Conservation (phyloP, 2,797 vertebrate species). For the Thaleichthys pacificus region DNA sequence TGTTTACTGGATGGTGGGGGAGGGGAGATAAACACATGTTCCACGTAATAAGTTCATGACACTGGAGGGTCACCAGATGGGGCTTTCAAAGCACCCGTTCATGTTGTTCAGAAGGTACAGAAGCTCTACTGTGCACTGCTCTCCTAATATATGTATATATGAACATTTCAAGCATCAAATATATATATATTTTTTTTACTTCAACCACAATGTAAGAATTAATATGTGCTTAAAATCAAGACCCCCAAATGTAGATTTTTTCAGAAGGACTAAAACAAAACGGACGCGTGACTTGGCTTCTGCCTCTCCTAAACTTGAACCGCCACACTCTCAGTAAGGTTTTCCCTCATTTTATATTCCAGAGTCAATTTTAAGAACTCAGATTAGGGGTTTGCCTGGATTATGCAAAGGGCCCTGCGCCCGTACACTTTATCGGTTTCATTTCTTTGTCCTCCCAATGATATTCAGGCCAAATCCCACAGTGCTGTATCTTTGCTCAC, state of each 20-base stretch:
- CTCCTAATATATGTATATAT: no score
- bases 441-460: slow-evolving; percentile 82
- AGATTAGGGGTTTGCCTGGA: slow-evolving; percentile 79
- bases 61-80: no score
- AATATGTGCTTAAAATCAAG: not conserved
- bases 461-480: slow-evolving; percentile 82
- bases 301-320: slow-evolving; percentile 23
- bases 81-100: no score
- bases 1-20: slow-evolving; percentile 36
- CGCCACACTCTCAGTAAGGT: slow-evolving; percentile 52
- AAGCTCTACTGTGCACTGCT: no score
- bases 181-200: no score
- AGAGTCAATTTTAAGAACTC: slow-evolving; percentile 64
- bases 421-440: slow-evolving; percentile 79
- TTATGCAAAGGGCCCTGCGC: slow-evolving; percentile 76
- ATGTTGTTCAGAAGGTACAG: no score
- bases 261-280: slow-evolving; percentile 15
- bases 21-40: slow-evolving; percentile 8
- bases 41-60: no score
- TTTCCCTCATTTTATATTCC: slow-evolving; percentile 57
- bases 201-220: not conserved
- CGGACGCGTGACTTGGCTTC: slow-evolving; percentile 26
- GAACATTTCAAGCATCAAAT: not conserved
- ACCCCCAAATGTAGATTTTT: not conserved
- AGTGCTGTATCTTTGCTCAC: slow-evolving; percentile 88